phyloP scores from a whole-genome alignment of 2,113 vertebrate species.

The Scalopus aquaticus region DNA sequence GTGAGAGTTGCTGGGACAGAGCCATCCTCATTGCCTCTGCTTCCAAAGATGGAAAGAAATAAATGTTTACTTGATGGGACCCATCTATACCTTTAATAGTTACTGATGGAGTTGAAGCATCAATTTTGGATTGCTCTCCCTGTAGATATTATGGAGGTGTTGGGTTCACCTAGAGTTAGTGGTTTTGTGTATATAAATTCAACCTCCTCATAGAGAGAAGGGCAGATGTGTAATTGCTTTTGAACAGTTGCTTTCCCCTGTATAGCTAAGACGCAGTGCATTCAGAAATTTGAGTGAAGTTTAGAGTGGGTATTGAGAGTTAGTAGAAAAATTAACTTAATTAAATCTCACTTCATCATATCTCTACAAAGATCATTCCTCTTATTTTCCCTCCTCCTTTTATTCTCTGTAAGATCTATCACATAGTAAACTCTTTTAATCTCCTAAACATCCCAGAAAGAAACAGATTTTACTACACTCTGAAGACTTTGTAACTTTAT shows the following conservation, averaged over 20 bases:
- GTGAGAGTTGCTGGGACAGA: neutral
- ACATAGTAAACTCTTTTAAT: neutral
- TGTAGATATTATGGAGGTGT: neutral
- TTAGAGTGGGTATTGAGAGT: neutral
- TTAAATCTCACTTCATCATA: neutral
- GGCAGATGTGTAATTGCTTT: neutral
- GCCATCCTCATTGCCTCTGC: neutral
- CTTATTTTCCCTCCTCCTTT: neutral
- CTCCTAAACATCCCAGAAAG: neutral
- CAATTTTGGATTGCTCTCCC: neutral
- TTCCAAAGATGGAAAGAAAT: slow-evolving; percentile 20
- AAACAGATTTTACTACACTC: neutral
- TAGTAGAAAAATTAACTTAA: neutral
- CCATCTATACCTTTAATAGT: neutral
- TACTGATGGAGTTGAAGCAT: neutral
- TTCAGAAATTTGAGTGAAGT: neutral
- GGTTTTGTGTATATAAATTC: neutral
- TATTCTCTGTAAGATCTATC: neutral
- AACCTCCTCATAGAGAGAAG: neutral
- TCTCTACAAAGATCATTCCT: neutral
- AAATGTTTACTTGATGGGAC: neutral
- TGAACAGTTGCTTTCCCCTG: neutral
- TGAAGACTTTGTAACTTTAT: neutral
- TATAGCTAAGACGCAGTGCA: neutral
- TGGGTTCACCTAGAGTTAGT: neutral